Percentiles rank a stretch among this genome's conserved stretches.
phyloP scores from a whole-genome alignment of 2,113 vertebrate species.

The Phoxinus phoxinus region DNA sequence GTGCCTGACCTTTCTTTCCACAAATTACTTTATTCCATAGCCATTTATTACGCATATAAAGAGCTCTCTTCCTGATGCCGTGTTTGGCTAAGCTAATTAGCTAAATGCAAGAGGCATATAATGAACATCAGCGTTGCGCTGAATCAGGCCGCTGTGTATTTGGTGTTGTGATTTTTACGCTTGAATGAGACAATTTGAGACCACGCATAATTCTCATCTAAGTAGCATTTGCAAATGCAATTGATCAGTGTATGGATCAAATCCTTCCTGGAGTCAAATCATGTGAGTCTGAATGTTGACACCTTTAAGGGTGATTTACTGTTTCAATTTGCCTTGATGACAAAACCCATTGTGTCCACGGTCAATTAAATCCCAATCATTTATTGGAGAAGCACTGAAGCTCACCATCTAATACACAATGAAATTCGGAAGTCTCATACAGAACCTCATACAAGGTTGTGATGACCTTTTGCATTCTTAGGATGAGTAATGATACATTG shows the following conservation, averaged over 20 bases:
- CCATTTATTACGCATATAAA: constrained; percentile 25
- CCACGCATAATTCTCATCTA: constrained; percentile 33
- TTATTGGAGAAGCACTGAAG: constrained; percentile 50
- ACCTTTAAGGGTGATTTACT: constrained; percentile 71
- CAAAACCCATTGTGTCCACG: constrained; percentile 30
- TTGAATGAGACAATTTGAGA: constrained; percentile 34
- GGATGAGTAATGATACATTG: neutral
- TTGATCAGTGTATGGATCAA: constrained; percentile 54
- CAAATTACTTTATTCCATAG: constrained; percentile 19
- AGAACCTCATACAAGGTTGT: constrained; percentile 16
- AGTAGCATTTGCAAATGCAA: constrained; percentile 44
- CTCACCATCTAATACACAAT: neutral
- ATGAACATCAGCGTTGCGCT: neutral
- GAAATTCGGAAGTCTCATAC: neutral
- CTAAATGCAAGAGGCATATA: constrained; percentile 36
- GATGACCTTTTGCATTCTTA: constrained; percentile 2
- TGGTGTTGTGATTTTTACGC: constrained; percentile 47
- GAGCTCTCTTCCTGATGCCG: neutral
- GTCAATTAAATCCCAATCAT: constrained; percentile 53
- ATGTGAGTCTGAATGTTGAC: constrained; percentile 48
- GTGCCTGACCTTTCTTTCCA: neutral
- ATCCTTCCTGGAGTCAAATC: constrained; percentile 35
- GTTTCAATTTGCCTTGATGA: constrained; percentile 64
- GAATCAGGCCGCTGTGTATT: constrained; percentile 1
- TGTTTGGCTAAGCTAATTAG: constrained; percentile 45